phyloP scores from a whole-genome alignment of 2,113 vertebrate species.

The Grus americana region DNA sequence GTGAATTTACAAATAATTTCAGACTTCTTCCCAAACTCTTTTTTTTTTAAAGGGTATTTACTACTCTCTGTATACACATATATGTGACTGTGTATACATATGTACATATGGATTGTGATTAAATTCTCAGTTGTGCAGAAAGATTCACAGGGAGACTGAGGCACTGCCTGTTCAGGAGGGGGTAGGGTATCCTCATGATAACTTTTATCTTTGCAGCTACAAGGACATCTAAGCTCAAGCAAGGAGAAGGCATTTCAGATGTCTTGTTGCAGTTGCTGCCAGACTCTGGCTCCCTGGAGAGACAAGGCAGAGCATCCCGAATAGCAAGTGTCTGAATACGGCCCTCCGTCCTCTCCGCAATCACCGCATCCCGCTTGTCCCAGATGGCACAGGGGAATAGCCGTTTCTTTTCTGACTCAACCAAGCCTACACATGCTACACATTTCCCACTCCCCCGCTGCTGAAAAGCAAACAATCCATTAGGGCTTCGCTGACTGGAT shows the following conservation, averaged over 20 bases:
- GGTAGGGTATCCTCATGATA: not conserved
- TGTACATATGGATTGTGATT: not conserved
- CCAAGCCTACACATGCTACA: not conserved
- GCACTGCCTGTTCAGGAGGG: not conserved
- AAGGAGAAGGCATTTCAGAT: conserved; percentile 10
- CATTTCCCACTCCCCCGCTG: not conserved
- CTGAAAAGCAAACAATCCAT: conserved; percentile 27
- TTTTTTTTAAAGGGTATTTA: not conserved
- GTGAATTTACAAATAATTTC: not conserved
- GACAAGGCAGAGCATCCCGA: not conserved
- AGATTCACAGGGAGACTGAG: not conserved
- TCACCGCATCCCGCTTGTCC: not conserved
- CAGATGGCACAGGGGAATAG: conserved; percentile 6
- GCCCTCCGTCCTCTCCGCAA: not conserved
- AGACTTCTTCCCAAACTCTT: not conserved
- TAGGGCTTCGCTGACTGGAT: conserved; percentile 3
- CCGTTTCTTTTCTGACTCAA: not conserved
- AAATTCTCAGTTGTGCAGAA: not conserved
- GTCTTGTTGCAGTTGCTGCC: not conserved
- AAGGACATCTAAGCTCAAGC: not conserved
- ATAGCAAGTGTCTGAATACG: not conserved
- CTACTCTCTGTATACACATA: not conserved
- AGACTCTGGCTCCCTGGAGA: conserved; percentile 16
- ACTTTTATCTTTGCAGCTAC: not conserved
- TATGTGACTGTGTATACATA: not conserved